Evolutionary conservation across 30 jellyfish, hydroid and myxozoan genomes (phyloP).

Genomic region (Hydractinia symbiolongicarpus): DNA sequence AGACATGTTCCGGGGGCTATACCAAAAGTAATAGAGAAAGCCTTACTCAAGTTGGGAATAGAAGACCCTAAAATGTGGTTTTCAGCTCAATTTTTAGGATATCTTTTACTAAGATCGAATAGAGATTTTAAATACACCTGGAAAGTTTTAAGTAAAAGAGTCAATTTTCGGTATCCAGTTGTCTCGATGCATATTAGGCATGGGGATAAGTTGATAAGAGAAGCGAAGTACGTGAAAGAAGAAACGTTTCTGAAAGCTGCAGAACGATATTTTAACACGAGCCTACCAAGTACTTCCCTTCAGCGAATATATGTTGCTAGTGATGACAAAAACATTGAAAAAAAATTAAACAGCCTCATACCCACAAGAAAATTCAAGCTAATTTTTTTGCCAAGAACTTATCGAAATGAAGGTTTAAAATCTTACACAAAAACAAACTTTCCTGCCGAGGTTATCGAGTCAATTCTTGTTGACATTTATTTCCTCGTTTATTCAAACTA

Average conservation of each 20-base stretch:
- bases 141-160: too few species aligned
- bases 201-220: constrained; percentile 15
- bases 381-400: neutral
- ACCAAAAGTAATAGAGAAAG: constrained; percentile 16
- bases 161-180: constrained; percentile 1
- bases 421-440: neutral
- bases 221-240: constrained; percentile 10
- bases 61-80: constrained; percentile 24
- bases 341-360: neutral
- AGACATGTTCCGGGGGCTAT: constrained; percentile 12
- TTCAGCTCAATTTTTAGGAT: constrained; percentile 25
- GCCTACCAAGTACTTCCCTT: neutral
- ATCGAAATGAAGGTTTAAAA: constrained; percentile 7
- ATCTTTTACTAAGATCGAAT: constrained; percentile 16
- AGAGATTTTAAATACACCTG: neutral
- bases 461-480: constrained; percentile 7
- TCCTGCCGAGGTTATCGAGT: constrained; percentile 3
- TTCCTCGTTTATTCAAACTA: neutral
- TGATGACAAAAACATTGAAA: neutral
- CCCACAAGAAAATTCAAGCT: neutral
- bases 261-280: neutral
- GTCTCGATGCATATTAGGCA: constrained; percentile 26
- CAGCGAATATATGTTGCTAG: neutral
- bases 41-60: neutral
- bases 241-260: neutral